Conservation (phyloP, 1,140 invertebrate species). For the Ceratosolen fusciceps region DNA sequence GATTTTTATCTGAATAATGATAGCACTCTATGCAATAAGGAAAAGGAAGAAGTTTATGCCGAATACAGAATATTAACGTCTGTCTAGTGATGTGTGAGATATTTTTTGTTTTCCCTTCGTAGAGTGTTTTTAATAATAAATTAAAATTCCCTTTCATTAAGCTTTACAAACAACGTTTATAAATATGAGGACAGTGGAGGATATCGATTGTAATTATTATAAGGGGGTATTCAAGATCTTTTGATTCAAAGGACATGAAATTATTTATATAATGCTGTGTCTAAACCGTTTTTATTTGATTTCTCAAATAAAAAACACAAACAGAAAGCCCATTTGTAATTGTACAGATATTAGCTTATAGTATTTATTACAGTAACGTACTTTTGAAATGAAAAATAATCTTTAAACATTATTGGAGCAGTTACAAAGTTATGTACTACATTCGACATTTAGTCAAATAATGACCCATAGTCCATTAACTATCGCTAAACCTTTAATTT, state of each 20-base stretch:
- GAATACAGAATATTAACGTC: conserved; percentile 28
- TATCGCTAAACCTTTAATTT: neutral
- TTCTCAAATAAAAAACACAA: too few species aligned
- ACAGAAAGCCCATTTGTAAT: neutral
- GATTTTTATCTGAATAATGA: conserved; percentile 57
- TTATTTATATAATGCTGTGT: too few species aligned
- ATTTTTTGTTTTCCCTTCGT: too few species aligned
- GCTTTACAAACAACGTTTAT: too few species aligned
- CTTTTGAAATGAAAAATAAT: conserved; percentile 3
- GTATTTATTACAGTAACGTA: neutral
- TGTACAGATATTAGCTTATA: neutral
- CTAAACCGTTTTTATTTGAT: too few species aligned
- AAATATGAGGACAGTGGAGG: too few species aligned
- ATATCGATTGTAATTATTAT: too few species aligned
- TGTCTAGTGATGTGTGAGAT: neutral
- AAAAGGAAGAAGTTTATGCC: neutral
- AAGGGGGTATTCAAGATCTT: too few species aligned
- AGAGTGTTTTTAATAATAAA: too few species aligned
- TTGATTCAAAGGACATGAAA: too few species aligned
- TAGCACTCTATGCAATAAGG: neutral
- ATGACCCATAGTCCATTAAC: neutral
- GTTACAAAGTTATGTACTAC: neutral
- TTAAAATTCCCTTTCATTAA: too few species aligned
- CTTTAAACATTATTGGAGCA: neutral
- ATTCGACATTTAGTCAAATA: neutral